Evolutionary conservation across 2,888 invertebrate genomes (phyloP), one percentile per base, ranked within the genome.

Genomic region (Aphrophora alni): DNA sequence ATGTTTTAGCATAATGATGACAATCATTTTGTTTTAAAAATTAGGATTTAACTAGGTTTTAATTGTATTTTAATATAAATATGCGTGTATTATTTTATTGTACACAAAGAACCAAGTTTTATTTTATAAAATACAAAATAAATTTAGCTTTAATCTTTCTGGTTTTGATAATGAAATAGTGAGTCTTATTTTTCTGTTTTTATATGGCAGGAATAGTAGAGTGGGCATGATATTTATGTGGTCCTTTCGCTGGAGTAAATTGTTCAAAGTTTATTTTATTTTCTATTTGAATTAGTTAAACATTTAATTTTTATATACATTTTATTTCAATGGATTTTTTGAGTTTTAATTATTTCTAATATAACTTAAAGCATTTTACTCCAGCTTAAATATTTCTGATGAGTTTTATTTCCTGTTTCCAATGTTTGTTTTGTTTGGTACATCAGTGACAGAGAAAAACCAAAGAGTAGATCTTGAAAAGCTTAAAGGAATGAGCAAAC

Each of bases 1-100:
- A 81, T 74, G 77, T 78, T 81, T 81, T 81, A 81, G 70, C 75
- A 81, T 81, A 81, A 75, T 81, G 69, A 75, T 81, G 81, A 81
- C 81, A 81, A 76, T 75, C 75, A 81, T 75, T 78, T 78, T 74
- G 51, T 76, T 59, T 81, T 81, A 78, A 81, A 81, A 81, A 81
- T 77, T 81, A 78, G 68, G 33, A 73, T 81, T 81, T 81, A 81
- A 81, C 81, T 81, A 81, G 74, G 59, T 78, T 70, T 81, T 74
- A 27, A 81, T 81, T 68, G 72, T 81, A 77, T 76, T 81, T 78
- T 78, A 75, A 59, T 81, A 78, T 81, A 81, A 77, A 72, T 78
- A 77, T 78, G 81, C 25, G 59, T 59, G 59, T 59, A 59, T 59
- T 59, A 59, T 59, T 59, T 59, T 21, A 21, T 21, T 59, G 14